Conservation (phyloP, 2,113 vertebrate genomes). For the Talpa occidentalis region DNA sequence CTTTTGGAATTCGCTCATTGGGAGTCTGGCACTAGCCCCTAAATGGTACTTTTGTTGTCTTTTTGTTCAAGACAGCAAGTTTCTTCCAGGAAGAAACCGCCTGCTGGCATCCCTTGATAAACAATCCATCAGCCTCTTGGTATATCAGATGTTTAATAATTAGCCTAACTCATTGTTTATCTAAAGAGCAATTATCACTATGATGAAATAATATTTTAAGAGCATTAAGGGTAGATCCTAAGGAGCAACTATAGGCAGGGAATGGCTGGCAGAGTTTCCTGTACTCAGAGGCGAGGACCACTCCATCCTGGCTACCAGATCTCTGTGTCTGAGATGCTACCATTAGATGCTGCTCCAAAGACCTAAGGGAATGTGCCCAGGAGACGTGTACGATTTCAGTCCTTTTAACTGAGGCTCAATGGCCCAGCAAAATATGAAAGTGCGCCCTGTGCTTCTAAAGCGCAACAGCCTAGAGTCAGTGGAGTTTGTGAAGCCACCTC, state of each 20-base stretch:
- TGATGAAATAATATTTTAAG: constrained; percentile 52
- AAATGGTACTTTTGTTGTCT: constrained; percentile 52
- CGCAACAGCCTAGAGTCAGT: constrained; percentile 87
- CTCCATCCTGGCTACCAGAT: background rate
- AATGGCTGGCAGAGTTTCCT: constrained; percentile 16
- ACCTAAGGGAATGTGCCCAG: constrained; percentile 85
- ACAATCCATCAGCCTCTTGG: constrained; percentile 36
- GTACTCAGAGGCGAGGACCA: constrained; percentile 41
- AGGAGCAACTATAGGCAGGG: constrained; percentile 62
- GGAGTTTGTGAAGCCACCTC: constrained; percentile 80
- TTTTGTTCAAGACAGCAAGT: constrained; percentile 29
- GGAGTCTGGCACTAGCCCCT: background rate
- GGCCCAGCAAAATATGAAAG: constrained; percentile 86
- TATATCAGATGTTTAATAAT: constrained; percentile 62
- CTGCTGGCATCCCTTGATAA: constrained; percentile 37
- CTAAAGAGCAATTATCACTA: constrained; percentile 43
- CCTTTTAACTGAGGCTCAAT: constrained; percentile 82
- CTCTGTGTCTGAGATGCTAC: constrained; percentile 35
- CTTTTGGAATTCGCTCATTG: background rate
- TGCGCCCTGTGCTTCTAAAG: constrained; percentile 87
- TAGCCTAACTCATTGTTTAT: constrained; percentile 52
- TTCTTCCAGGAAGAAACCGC: constrained; percentile 32
- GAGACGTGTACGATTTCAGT: constrained; percentile 77
- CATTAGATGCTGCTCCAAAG: constrained; percentile 71
- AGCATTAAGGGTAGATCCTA: constrained; percentile 29